Conservation (phyloP, 2,888 invertebrate genomes). For the Pandemis cinnamomeana region DNA sequence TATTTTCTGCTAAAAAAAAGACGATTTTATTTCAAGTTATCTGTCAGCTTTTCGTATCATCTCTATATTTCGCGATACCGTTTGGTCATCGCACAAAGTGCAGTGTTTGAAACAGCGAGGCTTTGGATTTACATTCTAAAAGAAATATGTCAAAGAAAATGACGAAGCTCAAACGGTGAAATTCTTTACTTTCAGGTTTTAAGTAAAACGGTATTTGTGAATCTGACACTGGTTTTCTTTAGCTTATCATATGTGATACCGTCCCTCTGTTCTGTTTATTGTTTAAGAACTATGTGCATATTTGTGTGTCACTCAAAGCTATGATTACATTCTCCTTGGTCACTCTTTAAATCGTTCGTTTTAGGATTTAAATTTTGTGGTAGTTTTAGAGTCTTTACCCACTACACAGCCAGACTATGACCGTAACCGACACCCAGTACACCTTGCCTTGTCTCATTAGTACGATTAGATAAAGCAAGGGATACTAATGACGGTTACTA, state of each 20-base stretch:
- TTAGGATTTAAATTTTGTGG: no score
- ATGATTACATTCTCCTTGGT: no score
- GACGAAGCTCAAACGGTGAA: not conserved
- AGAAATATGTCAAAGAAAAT: conserved; percentile 5
- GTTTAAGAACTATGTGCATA: not conserved
- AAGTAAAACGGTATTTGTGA: not conserved
- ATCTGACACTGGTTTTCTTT: not conserved
- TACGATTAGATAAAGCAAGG: no score
- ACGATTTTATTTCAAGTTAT: not conserved
- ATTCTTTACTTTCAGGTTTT: not conserved
- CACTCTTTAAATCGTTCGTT: no score
- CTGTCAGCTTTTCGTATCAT: not conserved
- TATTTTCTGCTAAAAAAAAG: not conserved
- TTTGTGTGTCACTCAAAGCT: not conserved
- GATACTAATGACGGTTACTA: no score
- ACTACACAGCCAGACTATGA: no score
- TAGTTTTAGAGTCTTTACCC: no score
- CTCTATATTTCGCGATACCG: not conserved
- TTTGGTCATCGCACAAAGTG: not conserved
- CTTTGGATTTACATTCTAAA: not conserved
- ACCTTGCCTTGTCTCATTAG: no score
- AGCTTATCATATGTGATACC: not conserved
- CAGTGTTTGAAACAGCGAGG: not conserved
- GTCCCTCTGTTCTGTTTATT: not conserved
- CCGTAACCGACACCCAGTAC: no score